Conservation (phyloP, 2,113 vertebrate genomes). For the Neolamprologus variostigma region DNA sequence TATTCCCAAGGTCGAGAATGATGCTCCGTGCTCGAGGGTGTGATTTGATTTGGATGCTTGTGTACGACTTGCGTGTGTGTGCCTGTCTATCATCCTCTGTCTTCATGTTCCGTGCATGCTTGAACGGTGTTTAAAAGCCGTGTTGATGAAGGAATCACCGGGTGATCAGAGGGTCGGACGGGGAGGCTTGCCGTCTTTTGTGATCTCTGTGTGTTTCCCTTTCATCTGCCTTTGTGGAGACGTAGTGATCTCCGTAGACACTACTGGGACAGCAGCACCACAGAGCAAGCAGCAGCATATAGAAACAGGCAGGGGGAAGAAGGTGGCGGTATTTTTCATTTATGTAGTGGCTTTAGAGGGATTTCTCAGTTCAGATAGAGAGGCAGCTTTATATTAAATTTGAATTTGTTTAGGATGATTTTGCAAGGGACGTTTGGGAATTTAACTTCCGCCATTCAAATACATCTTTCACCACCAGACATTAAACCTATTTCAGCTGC, state of each 20-base stretch:
- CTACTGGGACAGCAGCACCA: conserved; percentile 22
- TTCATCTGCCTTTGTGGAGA: conserved; percentile 41
- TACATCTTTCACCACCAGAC: background rate
- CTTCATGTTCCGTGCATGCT: background rate
- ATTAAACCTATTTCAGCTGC: background rate
- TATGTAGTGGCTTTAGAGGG: background rate
- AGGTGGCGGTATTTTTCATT: background rate
- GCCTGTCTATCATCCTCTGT: background rate
- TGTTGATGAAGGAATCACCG: conserved; percentile 34
- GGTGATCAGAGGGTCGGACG: conserved; percentile 36
- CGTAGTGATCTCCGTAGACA: conserved; percentile 13
- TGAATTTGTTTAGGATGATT: background rate
- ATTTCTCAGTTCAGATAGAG: background rate
- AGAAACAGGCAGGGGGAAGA: conserved; percentile 9
- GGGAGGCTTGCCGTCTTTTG: conserved; percentile 29
- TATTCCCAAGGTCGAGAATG: background rate
- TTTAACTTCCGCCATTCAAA: background rate
- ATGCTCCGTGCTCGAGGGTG: background rate
- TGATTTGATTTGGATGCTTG: background rate
- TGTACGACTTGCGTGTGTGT: background rate
- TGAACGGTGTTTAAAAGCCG: background rate
- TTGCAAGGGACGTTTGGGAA: background rate
- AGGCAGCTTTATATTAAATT: background rate
- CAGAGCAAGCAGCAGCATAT: conserved; percentile 37
- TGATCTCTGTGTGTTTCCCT: conserved; percentile 44